Evolutionary conservation across 2,113 vertebrate genomes (phyloP).

Genomic region (Peromyscus californicus): DNA sequence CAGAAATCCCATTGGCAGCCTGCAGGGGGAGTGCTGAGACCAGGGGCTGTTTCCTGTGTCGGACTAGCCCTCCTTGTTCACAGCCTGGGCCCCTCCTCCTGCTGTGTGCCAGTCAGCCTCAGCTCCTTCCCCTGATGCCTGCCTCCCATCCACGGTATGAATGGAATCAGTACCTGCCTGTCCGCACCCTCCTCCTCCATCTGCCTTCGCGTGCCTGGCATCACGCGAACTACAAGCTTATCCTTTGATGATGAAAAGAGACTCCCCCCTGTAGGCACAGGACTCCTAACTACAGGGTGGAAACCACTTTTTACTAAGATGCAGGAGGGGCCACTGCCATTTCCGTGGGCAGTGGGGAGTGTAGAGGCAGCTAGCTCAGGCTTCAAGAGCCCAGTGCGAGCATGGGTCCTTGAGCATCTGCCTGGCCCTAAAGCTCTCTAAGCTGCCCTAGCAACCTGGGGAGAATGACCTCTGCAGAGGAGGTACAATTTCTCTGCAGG

Average conservation of each 20-base stretch:
- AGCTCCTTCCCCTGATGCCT: not conserved
- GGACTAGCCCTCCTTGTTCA: not conserved
- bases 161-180: not conserved
- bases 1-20: not conserved
- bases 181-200: not conserved
- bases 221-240: not conserved
- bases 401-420: not conserved
- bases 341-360: not conserved
- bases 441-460: not conserved
- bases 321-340: not conserved
- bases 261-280: not conserved
- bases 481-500: not conserved
- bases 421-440: too few relatives aligned
- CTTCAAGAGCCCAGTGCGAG: not conserved
- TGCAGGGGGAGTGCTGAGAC: not conserved
- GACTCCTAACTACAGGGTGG: constrained; percentile 27
- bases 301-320: constrained; percentile 23
- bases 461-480: not conserved
- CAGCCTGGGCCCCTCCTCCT: not conserved
- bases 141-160: not conserved
- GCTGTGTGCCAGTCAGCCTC: not conserved
- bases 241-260: constrained; percentile 54
- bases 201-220: not conserved
- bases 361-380: not conserved
- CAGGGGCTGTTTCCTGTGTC: not conserved